Base-by-base conservation (phyloP, 1,140 invertebrate species). In the Drosophila tropicalis region DNA sequence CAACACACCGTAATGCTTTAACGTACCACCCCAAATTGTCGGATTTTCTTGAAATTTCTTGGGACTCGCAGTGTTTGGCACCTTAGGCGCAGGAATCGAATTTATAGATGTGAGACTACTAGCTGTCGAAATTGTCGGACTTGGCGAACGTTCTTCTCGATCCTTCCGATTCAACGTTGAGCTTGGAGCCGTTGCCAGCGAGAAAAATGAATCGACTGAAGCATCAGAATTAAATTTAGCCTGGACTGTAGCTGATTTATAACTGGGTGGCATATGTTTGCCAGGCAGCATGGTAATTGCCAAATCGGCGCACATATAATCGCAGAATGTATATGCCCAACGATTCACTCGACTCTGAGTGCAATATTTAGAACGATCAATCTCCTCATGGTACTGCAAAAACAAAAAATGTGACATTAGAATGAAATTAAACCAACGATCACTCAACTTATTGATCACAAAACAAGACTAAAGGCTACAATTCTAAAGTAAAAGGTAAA, bases 281-380 rank as follows among this genome's bases (percentile, higher is more conserved):
- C 90, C 89, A 0, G 79, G 81, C 36, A 77, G 4, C 0, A 79
- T 55, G 0, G 54, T 34, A 1, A 92, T 89, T 1, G 79, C 90
- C 12, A 92, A 25, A 40, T 92, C 86, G 1, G 60, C 60, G 61
- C 90, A 90, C 73, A 92, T 79, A 13, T 69, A 83, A 51, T 92
- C 91, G 13, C 76, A 76, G 2, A 92, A 90, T 13, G 62, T 69
- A 12, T 70, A 92, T 0, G 70, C 73, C 91, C 91, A 92, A 4
- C 91, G 83, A 0, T 56, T 67, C 0, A 92, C 91, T 56, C 40
- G 63, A 4, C 91, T 91, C 15, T 76, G 79, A 0, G 83, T 72
- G 29, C 91, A 92, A 40, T 91, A 90, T 60, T 80, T 83, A 9
- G 70, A 29, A 5, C 76, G 81, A 62, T 92, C 91, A 10, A 67